Percentiles rank a stretch among this genome's conserved stretches.
phyloP scores from a whole-genome alignment of 2,888 invertebrate genomes.

The Teleiodes luculella region DNA sequence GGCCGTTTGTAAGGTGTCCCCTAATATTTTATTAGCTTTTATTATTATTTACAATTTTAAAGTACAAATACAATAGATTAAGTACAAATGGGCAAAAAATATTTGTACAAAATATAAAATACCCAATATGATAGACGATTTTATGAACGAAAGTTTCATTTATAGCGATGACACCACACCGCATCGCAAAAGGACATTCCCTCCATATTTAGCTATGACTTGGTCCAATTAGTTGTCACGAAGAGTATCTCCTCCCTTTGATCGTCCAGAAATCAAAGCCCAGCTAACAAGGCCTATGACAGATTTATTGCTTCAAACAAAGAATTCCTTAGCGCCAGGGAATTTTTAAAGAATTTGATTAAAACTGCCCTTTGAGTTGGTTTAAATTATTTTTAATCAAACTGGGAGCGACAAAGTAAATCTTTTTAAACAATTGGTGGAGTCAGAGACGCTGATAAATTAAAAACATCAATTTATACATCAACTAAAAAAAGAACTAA shows the following conservation, averaged over 20 bases:
- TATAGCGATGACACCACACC: slow-evolving; percentile 10
- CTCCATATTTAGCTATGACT: slow-evolving; percentile 49
- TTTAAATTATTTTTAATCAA: slow-evolving; percentile 3
- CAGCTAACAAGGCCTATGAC: slow-evolving; percentile 68
- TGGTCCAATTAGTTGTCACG: slow-evolving; percentile 65
- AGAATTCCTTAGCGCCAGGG: slow-evolving; percentile 47
- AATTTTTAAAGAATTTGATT: slow-evolving; percentile 43
- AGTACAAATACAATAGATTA: too few relatives aligned
- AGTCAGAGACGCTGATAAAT: too few relatives aligned
- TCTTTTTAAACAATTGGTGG: too few relatives aligned
- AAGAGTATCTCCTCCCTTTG: slow-evolving; percentile 64
- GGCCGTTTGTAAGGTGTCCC: too few relatives aligned
- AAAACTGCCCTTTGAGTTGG: slow-evolving; percentile 11
- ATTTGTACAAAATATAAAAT: too few relatives aligned
- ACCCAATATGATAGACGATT: too few relatives aligned
- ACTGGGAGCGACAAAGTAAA: not conserved
- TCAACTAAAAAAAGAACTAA: too few relatives aligned
- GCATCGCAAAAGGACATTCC: not conserved
- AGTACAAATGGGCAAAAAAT: too few relatives aligned
- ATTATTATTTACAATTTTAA: too few relatives aligned
- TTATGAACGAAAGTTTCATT: not conserved
- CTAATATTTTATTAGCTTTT: too few relatives aligned
- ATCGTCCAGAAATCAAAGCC: slow-evolving; percentile 64
- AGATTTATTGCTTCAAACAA: slow-evolving; percentile 63
- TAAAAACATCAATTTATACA: too few relatives aligned